Base-by-base conservation (phyloP, 1,140 invertebrate species). In the Aphelinus certus region DNA sequence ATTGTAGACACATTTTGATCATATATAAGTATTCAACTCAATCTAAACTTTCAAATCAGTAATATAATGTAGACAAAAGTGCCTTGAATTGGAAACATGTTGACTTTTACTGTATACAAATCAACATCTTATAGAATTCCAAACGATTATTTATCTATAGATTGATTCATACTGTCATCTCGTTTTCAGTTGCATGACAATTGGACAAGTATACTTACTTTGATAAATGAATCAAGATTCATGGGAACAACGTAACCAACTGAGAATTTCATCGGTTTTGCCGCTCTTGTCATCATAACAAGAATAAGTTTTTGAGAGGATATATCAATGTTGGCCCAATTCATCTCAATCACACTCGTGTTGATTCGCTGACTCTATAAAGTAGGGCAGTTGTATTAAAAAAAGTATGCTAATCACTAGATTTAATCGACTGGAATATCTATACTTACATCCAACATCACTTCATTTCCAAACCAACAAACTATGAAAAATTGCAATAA, bases 381-480 rank as follows among this genome's bases (percentile, higher is more conserved):
- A 66, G 51, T 49, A 66, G 6, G 46, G 42, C 6, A 46, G 46
- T 56, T 56, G 7, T 51, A 47, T 53, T 53, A 53, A 4, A 53
- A 9, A 53, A 53, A 6, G 9, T 6, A 53, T 53, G 9, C 4
- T 53, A 53, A 53, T 53, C 9, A 26, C 43, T 7, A 7, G 43
- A 53, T 65, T 42, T n/a, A 65, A 53, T 60, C 49, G 9, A 26
- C 2, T 55, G 2, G 43, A 43, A 26, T 55, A 45, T 43, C 9
- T 46, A 55, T 67, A 48, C 73, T 70, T 58, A 76, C 74, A 10
- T 66, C 3, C 26, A 76, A 2, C 4, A 49, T 55, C 3, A 76
- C 48, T 65, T 71, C 68, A 42, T 76, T 76, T 1, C 74, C 63
- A 7, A 57, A 76, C 74, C 74, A 71, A 49, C 74, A 76, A 53